Base-by-base conservation (phyloP, 2,888 invertebrate species). In the Dolichopus griseipennis region DNA sequence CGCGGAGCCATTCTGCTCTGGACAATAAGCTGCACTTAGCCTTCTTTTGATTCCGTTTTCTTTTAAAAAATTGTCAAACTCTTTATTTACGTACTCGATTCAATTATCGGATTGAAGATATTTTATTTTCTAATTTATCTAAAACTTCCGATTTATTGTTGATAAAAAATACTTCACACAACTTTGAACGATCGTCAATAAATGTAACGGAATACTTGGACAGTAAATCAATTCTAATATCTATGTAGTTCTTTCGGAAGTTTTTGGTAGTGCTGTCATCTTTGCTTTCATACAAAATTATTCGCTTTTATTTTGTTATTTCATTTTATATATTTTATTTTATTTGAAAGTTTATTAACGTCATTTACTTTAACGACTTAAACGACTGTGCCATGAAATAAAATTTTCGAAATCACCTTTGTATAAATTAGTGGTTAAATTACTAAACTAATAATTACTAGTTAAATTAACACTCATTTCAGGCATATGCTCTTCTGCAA, bases 71-170 rank as follows among this genome's bases (percentile, higher is more conserved):
- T 64, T 63, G 12, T 64, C 52, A 62, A 69, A 65, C 2, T 27
- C 61, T 2, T 18, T 22, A 64, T 63, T 69, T 1, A 65, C 18
- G 27, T 67, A 67, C 37, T 67, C 69, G 7, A 22, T 20, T n/a
- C 67, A 65, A 67, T 69, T 69, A 20, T 69, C 69, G 15, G 65
- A 61, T 15, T 61, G 62, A 18, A 69, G 43, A 20, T n/a, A 41
- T 69, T 69, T 69, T n/a, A 70, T 66, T 65, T 71, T 70, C 27
- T 61, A 73, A 71, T 61, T 20, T 65, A 7, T 67, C 66, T 41
- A 72, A 68, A 12, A 66, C 72, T 1, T 73, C 71, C 61, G 66
- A 66, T 66, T 71, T 72, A 22, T 65, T 66, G 20, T 70, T 72
- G 12, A 70, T 64, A 62, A 68, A 73, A 43, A 69, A 66, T 52